Conservation (phyloP, 1,140 invertebrate genomes). For the Polypedilum vanderplanki region DNA sequence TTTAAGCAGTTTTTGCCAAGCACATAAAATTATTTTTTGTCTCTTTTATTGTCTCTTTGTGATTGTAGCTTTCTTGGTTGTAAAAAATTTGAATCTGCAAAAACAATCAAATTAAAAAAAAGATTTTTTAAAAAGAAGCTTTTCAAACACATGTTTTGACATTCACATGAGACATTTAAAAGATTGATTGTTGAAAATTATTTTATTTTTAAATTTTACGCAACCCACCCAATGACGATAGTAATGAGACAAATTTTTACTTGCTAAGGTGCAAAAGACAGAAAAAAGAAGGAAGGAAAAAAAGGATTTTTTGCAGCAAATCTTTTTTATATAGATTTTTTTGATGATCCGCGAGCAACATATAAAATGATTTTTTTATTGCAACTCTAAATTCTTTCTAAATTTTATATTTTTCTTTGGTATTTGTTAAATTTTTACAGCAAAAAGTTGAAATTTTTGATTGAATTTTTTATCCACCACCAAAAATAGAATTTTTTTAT, state of each 20-base stretch:
- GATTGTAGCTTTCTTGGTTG: not conserved
- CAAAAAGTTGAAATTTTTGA: no score
- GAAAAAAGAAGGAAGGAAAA: no score
- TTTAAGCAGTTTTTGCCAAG: not conserved
- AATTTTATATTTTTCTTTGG: no score
- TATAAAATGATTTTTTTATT: no score
- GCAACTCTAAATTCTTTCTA: no score
- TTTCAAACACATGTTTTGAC: not conserved
- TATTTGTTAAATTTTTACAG: no score
- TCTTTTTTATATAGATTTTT: no score
- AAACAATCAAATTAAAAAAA: not conserved
- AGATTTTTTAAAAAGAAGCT: not conserved
- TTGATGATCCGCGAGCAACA: no score
- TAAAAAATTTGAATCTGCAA: not conserved
- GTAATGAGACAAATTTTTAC: not conserved
- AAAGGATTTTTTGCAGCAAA: no score
- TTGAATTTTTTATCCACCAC: no score
- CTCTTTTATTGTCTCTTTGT: not conserved
- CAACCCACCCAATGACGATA: not conserved
- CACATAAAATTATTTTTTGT: not conserved
- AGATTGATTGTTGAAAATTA: not conserved
- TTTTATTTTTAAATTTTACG: not conserved
- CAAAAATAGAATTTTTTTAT: no score
- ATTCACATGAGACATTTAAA: conserved; percentile 23
- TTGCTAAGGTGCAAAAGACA: no score